Conservation (phyloP, 2,113 vertebrate species). For the Pygoscelis antarcticus region DNA sequence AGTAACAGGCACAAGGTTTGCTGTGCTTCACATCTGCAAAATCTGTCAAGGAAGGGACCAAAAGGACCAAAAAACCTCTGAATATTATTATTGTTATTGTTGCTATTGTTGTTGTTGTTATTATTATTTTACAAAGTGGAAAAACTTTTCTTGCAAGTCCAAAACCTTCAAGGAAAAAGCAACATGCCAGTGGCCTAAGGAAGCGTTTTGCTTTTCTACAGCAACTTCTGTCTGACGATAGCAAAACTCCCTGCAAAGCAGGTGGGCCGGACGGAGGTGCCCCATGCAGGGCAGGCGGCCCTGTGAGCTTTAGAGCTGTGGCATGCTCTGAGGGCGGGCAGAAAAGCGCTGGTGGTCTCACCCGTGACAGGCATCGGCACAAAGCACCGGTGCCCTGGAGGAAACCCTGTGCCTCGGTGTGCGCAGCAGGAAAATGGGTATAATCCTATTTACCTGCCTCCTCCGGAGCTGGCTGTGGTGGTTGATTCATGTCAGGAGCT, state of each 20-base stretch:
- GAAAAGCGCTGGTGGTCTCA: not conserved
- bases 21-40: not conserved
- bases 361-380: fast-evolving
- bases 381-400: not conserved
- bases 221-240: not conserved
- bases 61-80: not conserved
- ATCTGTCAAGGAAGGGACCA: not conserved
- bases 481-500: slow-evolving; percentile 51
- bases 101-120: not conserved
- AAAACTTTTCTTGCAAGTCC: not conserved
- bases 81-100: not conserved
- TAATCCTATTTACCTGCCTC: not conserved
- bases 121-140: not conserved
- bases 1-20: not conserved
- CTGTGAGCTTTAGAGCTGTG: fast-evolving
- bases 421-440: not conserved
- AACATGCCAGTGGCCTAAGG: not conserved
- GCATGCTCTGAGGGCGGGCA: fast-evolving
- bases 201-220: not conserved
- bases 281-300: not conserved
- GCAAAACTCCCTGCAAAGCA: not conserved
- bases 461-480: not conserved
- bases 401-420: not conserved
- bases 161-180: not conserved
- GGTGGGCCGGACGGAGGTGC: not conserved